Percentiles rank a stretch among this genome's conserved stretches.
Evolutionary conservation across 1,140 invertebrate species (phyloP).

Genomic region (Hestina assimilis): DNA sequence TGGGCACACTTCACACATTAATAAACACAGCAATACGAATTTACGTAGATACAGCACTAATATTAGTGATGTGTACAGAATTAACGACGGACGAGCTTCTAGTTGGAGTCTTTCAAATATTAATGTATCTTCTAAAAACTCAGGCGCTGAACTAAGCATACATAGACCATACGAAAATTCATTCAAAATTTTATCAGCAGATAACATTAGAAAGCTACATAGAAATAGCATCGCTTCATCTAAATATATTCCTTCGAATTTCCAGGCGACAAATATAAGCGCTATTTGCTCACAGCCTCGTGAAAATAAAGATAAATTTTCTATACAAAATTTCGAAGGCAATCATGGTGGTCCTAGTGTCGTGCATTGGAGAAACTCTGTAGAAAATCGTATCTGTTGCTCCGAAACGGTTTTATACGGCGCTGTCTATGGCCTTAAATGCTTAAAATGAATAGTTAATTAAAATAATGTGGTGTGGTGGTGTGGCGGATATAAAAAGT

Average conservation of each 20-base stretch:
- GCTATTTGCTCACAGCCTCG: constrained; percentile 17
- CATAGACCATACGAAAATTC: not conserved
- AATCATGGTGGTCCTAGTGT: not conserved
- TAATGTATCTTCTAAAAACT: not conserved
- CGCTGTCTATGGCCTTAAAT: constrained; percentile 18
- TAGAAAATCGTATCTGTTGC: constrained; percentile 22
- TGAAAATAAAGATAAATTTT: constrained; percentile 6
- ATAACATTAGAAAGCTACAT: constrained; percentile 9
- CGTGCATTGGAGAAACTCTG: constrained; percentile 24
- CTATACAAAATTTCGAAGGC: not conserved
- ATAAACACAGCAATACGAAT: not conserved
- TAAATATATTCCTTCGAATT: not conserved
- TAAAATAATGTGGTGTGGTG: constrained; percentile 3
- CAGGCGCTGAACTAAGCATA: not conserved
- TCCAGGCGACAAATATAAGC: not conserved
- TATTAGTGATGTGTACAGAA: not conserved
- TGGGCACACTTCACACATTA: not conserved
- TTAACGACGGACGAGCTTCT: constrained; percentile 2
- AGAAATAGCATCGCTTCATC: not conserved
- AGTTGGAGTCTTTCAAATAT: constrained; percentile 23
- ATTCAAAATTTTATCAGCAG: constrained; percentile 7
- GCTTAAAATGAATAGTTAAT: too few species aligned
- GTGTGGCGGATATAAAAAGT: not conserved
- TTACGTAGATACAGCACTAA: not conserved
- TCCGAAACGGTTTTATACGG: constrained; percentile 20